Percentiles rank a stretch among this genome's conserved stretches.
Evolutionary conservation across 2,797 vertebrate species (phyloP).

Genomic region (Monodelphis domestica): DNA sequence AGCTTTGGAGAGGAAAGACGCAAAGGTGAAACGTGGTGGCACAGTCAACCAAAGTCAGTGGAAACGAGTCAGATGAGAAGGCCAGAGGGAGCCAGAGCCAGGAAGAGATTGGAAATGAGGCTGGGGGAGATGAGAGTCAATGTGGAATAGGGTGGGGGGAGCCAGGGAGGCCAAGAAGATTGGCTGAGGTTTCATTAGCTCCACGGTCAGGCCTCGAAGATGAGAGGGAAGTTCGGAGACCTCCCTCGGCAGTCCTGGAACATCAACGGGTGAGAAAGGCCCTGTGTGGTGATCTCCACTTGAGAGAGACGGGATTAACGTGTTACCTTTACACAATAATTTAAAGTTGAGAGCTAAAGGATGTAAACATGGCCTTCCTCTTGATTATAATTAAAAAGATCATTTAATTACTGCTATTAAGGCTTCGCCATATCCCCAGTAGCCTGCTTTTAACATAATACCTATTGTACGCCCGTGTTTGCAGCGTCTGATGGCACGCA

Average conservation of each 20-base stretch:
- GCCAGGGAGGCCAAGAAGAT: neutral
- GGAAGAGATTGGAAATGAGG: neutral
- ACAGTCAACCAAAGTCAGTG: neutral
- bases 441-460: slow-evolving; percentile 68
- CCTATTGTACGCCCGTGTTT: slow-evolving; percentile 59
- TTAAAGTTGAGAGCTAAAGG: slow-evolving; percentile 59
- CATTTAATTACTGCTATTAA: slow-evolving; percentile 53
- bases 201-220: neutral
- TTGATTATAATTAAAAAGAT: slow-evolving; percentile 63
- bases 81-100: neutral
- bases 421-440: slow-evolving; percentile 16
- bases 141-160: neutral
- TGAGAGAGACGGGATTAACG: slow-evolving; percentile 13
- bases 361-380: slow-evolving; percentile 4
- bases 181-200: neutral
- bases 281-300: neutral
- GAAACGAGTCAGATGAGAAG: neutral
- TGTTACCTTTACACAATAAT: neutral
- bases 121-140: neutral
- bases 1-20: neutral
- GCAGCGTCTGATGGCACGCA: slow-evolving; percentile 73
- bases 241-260: neutral
- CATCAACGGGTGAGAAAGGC: neutral
- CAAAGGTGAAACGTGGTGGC: neutral
- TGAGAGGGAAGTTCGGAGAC: neutral